Conservation (phyloP, 2,113 vertebrate species). For the Edolisoma coerulescens region DNA sequence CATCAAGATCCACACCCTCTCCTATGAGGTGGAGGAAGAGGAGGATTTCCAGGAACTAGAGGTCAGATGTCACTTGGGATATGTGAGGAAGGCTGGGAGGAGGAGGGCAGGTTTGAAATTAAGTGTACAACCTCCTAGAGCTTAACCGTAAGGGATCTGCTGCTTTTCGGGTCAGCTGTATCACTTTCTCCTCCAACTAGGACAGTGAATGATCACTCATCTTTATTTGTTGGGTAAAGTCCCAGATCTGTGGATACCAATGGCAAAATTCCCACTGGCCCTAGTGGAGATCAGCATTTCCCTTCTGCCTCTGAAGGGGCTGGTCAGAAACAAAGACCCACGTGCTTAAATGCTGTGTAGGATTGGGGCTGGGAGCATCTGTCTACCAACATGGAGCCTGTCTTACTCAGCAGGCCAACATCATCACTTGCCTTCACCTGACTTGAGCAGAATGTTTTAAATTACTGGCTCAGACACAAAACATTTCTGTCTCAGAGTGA, state of each 20-base stretch:
- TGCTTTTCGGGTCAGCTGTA: neutral
- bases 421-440: neutral
- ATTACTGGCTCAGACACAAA: neutral
- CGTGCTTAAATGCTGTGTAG: neutral
- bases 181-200: neutral
- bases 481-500: neutral
- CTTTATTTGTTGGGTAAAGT: neutral
- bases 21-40: constrained; percentile 88
- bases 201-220: rapidly evolving
- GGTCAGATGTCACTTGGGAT: constrained; percentile 71
- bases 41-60: constrained; percentile 93
- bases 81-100: neutral
- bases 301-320: neutral
- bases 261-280: neutral
- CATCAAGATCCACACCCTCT: constrained; percentile 88
- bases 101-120: neutral
- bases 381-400: neutral
- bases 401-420: neutral
- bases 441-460: neutral
- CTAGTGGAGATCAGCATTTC: neutral
- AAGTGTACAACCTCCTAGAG: neutral
- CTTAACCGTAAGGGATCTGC: neutral
- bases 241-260: neutral
- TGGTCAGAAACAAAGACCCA: neutral
- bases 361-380: neutral